Percentiles rank a stretch among this genome's conserved stretches.
Conservation (phyloP, 2,113 vertebrate species). For the Progne subis region DNA sequence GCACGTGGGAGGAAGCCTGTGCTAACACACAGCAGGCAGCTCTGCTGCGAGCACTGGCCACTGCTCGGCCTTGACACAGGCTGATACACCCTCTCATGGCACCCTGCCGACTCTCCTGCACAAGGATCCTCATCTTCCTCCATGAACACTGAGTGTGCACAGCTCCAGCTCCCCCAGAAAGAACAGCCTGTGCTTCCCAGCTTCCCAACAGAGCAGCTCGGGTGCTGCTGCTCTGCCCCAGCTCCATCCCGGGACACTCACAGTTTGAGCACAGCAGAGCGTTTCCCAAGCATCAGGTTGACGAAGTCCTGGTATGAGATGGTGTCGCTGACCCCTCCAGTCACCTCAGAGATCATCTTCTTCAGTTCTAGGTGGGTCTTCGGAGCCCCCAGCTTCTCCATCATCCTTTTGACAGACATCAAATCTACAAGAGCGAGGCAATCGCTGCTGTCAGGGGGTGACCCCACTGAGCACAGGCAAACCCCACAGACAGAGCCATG, state of each 20-base stretch:
- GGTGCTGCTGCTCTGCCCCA: not conserved
- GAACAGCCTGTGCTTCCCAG: not conserved
- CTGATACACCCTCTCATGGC: not conserved
- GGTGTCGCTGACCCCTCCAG: slow-evolving; percentile 86
- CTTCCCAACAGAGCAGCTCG: not conserved
- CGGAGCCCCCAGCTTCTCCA: slow-evolving; percentile 95
- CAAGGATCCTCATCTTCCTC: not conserved
- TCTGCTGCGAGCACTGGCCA: not conserved
- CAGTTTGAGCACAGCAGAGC: slow-evolving; percentile 94
- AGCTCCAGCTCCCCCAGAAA: not conserved
- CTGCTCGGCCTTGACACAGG: not conserved
- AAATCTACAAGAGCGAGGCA: slow-evolving; percentile 77
- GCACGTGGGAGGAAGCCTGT: not conserved
- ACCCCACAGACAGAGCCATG: not conserved
- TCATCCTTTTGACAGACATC: slow-evolving; percentile 97
- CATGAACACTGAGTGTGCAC: not conserved
- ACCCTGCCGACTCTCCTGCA: not conserved
- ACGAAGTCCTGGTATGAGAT: slow-evolving; percentile 97
- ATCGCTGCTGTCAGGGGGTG: not conserved
- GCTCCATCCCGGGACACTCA: slow-evolving; percentile 73
- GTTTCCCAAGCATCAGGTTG: slow-evolving; percentile 96
- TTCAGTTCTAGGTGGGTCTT: slow-evolving; percentile 97
- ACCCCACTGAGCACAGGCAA: not conserved
- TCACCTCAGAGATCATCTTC: slow-evolving; percentile 97
- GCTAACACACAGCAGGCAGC: not conserved